Conservation (phyloP, 2,888 invertebrate genomes). For the Caenorhabditis japonica region DNA sequence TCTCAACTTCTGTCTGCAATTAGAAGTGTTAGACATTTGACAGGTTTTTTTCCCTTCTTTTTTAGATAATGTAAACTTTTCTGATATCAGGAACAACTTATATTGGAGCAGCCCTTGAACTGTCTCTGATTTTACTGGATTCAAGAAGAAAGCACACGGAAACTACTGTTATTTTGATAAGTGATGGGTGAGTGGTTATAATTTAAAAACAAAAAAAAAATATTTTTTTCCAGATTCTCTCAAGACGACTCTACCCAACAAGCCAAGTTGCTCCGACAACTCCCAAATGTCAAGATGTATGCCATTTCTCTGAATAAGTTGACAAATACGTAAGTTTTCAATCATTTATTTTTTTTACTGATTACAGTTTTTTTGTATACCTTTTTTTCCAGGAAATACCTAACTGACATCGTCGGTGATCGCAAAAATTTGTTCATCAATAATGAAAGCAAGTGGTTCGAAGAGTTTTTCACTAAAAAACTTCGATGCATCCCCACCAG, state of each 20-base stretch:
- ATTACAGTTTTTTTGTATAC: neutral
- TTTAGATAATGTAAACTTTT: too few relatives aligned
- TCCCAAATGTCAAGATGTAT: conserved; percentile 70
- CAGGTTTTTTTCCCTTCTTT: too few relatives aligned
- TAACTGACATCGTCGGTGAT: conserved; percentile 60
- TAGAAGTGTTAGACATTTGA: conserved; percentile 65
- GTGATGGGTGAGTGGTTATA: conserved; percentile 66
- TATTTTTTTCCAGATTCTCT: conserved; percentile 57
- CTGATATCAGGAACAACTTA: conserved; percentile 72
- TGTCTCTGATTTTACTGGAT: conserved; percentile 65
- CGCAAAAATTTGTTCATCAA: conserved; percentile 62
- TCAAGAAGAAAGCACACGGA: conserved; percentile 66
- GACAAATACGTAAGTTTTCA: conserved; percentile 67
- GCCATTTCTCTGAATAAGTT: conserved; percentile 69
- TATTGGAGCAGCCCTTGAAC: conserved; percentile 73
- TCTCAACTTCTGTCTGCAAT: conserved; percentile 70
- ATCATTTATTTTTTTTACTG: too few relatives aligned
- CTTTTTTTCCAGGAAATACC: conserved; percentile 55
- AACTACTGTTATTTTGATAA: conserved; percentile 71
- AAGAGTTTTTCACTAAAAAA: conserved; percentile 52
- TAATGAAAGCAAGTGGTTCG: conserved; percentile 51
- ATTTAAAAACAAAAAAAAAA: neutral
- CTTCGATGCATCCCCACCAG: conserved; percentile 38
- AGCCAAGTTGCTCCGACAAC: conserved; percentile 65
- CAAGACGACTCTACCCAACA: conserved; percentile 66